Percentiles rank a stretch among this genome's conserved stretches.
These are phyloP conservation scores for Pollenia amentaria DNA, from an alignment of 2,888 invertebrate species.

Conservation along the genomic window DNA sequence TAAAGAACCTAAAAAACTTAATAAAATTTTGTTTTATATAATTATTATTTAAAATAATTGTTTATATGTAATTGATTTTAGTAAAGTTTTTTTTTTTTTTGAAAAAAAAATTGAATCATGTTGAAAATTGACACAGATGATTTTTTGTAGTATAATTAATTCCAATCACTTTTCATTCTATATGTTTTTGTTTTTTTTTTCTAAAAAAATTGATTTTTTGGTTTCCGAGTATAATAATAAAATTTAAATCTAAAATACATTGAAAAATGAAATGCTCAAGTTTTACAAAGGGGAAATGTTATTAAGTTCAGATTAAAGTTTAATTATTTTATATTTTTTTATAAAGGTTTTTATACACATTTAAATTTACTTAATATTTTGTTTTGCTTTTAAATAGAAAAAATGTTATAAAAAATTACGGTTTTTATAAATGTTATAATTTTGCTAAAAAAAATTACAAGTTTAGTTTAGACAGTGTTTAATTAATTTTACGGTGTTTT, in stretches of 20 bases:
- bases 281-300: conserved; percentile 60
- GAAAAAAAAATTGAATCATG: conserved; percentile 65
- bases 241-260: conserved; percentile 66
- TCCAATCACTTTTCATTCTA: conserved; percentile 49
- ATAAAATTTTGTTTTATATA: conserved; percentile 9
- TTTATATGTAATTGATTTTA: conserved; percentile 25
- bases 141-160: conserved; percentile 26
- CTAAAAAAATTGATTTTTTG: conserved; percentile 64
- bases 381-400: conserved; percentile 60
- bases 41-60: conserved; percentile 49
- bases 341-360: conserved; percentile 63
- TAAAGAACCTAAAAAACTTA: conserved; percentile 23
- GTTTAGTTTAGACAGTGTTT: conserved; percentile 60
- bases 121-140: conserved; percentile 72
- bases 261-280: conserved; percentile 72
- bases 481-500: conserved; percentile 30
- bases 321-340: conserved; percentile 52
- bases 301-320: conserved; percentile 56
- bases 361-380: conserved; percentile 44
- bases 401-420: conserved; percentile 68
- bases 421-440: conserved; percentile 40
- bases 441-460: conserved; percentile 61
- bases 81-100: conserved; percentile 24
- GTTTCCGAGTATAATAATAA: conserved; percentile 34
- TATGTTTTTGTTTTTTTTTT: conserved; percentile 27